A percentile compares a stretch with the other conserved stretches of the same genome.
Conservation (phyloP, 2,888 invertebrate species). For the Drosophila acutilabella region DNA sequence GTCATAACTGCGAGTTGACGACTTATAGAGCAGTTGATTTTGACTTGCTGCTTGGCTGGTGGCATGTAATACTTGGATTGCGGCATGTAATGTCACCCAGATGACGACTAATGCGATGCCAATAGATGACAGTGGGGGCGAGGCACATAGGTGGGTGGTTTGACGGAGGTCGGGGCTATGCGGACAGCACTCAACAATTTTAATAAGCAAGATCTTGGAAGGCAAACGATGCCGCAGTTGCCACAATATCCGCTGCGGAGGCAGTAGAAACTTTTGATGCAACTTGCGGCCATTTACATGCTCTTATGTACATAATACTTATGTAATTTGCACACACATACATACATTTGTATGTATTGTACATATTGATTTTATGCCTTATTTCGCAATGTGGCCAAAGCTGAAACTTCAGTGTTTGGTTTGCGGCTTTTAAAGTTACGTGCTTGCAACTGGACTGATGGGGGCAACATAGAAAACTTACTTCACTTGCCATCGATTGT, state of each 20-base stretch:
- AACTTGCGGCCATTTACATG: constrained; percentile 45
- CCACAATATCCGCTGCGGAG: constrained; percentile 67
- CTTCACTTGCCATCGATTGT: constrained; percentile 1
- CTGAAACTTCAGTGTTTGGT: constrained; percentile 62
- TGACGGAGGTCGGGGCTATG: background rate
- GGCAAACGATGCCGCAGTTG: constrained; percentile 67
- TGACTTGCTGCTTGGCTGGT: constrained; percentile 32
- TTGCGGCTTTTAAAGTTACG: constrained; percentile 70
- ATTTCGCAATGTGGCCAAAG: constrained; percentile 41
- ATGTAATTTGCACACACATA: constrained; percentile 4
- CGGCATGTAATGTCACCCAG: constrained; percentile 80
- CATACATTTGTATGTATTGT: constrained; percentile 40
- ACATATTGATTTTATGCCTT: constrained; percentile 63
- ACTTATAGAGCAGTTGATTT: constrained; percentile 68
- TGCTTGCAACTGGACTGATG: constrained; percentile 30
- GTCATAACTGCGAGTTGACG: constrained; percentile 67
- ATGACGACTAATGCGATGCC: constrained; percentile 79
- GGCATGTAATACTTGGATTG: constrained; percentile 77
- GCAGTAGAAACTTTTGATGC: constrained; percentile 38
- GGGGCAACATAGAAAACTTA: constrained; percentile 23
- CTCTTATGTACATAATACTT: constrained; percentile 12
- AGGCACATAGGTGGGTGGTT: background rate
- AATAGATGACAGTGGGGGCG: constrained; percentile 35
- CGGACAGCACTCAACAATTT: constrained; percentile 64
- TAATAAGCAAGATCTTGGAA: constrained; percentile 76